These are phyloP conservation scores for Probosciger aterrimus DNA, from an alignment of 2,113 vertebrate species.

Conservation along the genomic window DNA sequence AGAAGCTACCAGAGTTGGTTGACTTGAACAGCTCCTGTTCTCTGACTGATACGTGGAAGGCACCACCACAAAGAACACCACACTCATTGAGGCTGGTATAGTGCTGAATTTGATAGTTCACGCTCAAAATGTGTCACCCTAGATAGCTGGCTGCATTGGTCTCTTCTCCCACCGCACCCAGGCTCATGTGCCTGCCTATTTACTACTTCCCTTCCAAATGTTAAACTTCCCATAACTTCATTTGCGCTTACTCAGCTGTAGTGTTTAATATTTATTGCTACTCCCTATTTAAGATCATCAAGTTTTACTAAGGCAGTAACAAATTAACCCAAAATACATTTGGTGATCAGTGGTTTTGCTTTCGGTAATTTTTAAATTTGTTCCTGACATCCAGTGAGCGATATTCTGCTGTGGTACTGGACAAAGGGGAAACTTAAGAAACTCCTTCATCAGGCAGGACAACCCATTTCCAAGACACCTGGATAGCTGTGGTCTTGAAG, in stretches of 20 bases:
- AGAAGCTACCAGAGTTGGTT: background rate
- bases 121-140: background rate
- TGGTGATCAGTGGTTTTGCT: background rate
- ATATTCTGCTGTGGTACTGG: background rate
- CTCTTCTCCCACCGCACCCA: background rate
- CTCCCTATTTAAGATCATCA: background rate
- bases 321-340: background rate
- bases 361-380: background rate
- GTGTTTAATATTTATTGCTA: background rate
- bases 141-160: conserved; percentile 3
- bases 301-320: background rate
- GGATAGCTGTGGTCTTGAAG: background rate
- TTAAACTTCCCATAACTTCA: background rate
- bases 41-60: background rate
- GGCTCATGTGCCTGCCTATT: background rate
- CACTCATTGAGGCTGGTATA: rapidly evolving
- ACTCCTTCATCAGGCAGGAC: background rate
- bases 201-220: background rate
- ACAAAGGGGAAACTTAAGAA: background rate
- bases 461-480: background rate
- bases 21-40: background rate
- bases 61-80: background rate
- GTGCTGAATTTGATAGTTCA: background rate
- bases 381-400: background rate
- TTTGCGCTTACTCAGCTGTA: background rate